Evolutionary conservation across 2,888 invertebrate genomes (phyloP).

Genomic region (Pocota personata): DNA sequence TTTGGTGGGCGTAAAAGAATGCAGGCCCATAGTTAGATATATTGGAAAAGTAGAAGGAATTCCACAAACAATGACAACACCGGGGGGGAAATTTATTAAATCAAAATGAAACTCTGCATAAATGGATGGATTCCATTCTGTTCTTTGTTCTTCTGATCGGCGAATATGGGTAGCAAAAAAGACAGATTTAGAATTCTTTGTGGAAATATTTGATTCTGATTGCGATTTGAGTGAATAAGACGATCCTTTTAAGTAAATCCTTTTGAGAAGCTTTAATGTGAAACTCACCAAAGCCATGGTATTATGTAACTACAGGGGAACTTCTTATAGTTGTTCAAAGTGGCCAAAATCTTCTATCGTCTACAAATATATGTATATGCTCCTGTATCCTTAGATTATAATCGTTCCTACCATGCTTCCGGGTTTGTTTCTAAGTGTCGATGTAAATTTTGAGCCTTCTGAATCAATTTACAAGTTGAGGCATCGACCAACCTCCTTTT

Average conservation of each 20-base stretch:
- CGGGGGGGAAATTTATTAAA: conserved; percentile 5
- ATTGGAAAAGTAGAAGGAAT: background rate
- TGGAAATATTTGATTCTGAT: conserved; percentile 14
- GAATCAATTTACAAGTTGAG: too few species aligned
- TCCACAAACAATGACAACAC: background rate
- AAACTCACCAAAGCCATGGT: too few species aligned
- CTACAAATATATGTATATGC: too few species aligned
- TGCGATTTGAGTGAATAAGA: background rate
- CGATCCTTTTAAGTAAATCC: background rate
- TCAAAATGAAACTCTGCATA: conserved; percentile 7
- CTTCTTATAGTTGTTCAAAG: too few species aligned
- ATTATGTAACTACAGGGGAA: too few species aligned
- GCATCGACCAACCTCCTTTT: too few species aligned
- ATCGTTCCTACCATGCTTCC: too few species aligned
- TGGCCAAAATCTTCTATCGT: too few species aligned
- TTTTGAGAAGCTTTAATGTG: background rate
- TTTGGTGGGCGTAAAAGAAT: background rate
- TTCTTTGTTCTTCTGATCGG: background rate
- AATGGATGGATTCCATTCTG: background rate
- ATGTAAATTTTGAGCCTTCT: too few species aligned
- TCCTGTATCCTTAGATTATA: too few species aligned
- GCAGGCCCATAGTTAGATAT: background rate
- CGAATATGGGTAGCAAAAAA: conserved; percentile 1
- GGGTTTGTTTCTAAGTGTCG: too few species aligned
- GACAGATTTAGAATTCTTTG: background rate